phyloP scores from a whole-genome alignment of 2,797 vertebrate genomes.

The Pseudochaenichthys georgianus region DNA sequence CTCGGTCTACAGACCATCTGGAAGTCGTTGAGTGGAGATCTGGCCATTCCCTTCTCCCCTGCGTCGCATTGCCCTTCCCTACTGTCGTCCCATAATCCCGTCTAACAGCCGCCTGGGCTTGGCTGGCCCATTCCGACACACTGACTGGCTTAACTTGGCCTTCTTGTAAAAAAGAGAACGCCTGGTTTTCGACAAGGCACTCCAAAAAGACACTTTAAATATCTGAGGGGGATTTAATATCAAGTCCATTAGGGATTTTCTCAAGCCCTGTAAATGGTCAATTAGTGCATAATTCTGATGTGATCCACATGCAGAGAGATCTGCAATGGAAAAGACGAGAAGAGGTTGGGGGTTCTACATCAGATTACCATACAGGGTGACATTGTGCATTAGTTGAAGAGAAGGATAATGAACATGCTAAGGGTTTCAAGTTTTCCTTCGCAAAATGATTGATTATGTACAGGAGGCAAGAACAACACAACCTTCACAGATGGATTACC shows the following conservation, averaged over 20 bases:
- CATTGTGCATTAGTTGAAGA: conserved; percentile 20
- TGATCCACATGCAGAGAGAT: conserved; percentile 97
- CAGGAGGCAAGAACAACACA: conserved; percentile 36
- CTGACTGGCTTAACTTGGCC: conserved; percentile 91
- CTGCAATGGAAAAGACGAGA: conserved; percentile 65
- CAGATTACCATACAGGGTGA: conserved; percentile 43
- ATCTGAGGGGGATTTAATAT: conserved; percentile 96
- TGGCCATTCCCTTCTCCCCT: conserved; percentile 84
- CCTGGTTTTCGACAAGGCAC: conserved; percentile 86
- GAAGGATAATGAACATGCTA: conserved; percentile 28
- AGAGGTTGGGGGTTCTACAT: conserved; percentile 29
- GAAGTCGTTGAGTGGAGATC: conserved; percentile 89
- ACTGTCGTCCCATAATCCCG: conserved; percentile 88
- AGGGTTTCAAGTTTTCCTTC: conserved; percentile 49
- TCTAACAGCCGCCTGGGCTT: conserved; percentile 84
- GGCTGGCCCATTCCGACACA: conserved; percentile 83
- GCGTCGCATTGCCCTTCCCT: conserved; percentile 85
- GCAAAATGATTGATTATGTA: conserved; percentile 55
- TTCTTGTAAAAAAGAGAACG: conserved; percentile 92
- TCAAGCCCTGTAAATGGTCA: conserved; percentile 98
- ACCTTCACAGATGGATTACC: conserved; percentile 36
- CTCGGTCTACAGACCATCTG: conserved; percentile 87
- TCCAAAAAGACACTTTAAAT: conserved; percentile 95
- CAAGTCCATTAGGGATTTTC: conserved; percentile 96
- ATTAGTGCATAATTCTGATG: conserved; percentile 98